A percentile compares a stretch with the other conserved stretches of the same genome.
Conservation (phyloP, 2,113 vertebrate genomes). For the Lates calcarifer region DNA sequence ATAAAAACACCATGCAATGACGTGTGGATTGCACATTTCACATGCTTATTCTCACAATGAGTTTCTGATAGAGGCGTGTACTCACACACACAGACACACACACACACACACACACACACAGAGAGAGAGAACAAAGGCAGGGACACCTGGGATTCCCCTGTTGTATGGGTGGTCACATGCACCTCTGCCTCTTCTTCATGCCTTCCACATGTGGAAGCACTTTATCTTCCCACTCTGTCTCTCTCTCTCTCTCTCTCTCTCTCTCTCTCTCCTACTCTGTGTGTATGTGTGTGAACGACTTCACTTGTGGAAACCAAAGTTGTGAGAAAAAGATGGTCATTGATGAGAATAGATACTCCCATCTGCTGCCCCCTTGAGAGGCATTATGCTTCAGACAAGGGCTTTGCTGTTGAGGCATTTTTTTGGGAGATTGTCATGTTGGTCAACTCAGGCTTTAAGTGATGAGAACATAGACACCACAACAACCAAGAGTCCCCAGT, state of each 20-base stretch:
- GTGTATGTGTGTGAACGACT: constrained; percentile 49
- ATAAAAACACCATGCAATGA: background rate
- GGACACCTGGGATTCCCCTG: constrained; percentile 80
- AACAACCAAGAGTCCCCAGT: background rate
- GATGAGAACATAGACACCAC: constrained; percentile 27
- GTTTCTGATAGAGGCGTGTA: constrained; percentile 36
- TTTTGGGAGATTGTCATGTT: constrained; percentile 12
- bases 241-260: constrained; percentile 27
- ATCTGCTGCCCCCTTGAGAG: constrained; percentile 13
- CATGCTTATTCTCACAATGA: constrained; percentile 11
- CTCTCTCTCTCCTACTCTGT: background rate
- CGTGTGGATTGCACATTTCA: constrained; percentile 19
- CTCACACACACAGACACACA: constrained; percentile 7
- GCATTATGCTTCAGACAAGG: background rate
- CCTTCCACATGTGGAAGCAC: constrained; percentile 83
- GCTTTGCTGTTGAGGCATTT: background rate
- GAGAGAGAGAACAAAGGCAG: constrained; percentile 74
- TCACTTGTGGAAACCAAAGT: constrained; percentile 39
- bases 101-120: constrained; percentile 42
- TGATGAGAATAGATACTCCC: constrained; percentile 30
- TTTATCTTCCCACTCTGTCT: constrained; percentile 71
- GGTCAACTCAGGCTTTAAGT: constrained; percentile 6
- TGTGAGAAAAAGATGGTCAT: constrained; percentile 57
- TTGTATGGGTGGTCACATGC: constrained; percentile 80
- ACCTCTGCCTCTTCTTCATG: constrained; percentile 71